These are phyloP conservation scores for Aleiodes testaceus DNA, from an alignment of 2,888 invertebrate genomes.

Conservation along the genomic window DNA sequence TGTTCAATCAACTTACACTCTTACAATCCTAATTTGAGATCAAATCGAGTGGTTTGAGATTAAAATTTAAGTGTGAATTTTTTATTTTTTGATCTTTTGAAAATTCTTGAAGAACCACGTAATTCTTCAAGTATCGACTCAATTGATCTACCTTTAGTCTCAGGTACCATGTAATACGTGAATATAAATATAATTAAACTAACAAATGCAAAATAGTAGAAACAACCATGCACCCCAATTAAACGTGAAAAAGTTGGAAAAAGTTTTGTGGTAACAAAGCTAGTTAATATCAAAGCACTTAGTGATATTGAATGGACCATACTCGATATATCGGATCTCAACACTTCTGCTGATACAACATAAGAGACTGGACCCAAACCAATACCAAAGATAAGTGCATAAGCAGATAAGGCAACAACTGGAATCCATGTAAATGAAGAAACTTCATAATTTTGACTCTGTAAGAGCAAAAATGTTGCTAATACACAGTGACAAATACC, in stretches of 20 bases:
- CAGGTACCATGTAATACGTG: constrained; percentile 60
- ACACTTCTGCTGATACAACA: constrained; percentile 75
- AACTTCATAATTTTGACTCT: constrained; percentile 55
- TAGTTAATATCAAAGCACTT: constrained; percentile 59
- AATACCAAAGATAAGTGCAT: constrained; percentile 74
- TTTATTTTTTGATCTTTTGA: neutral
- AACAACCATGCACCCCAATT: constrained; percentile 66
- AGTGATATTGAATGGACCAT: constrained; percentile 58
- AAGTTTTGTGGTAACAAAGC: constrained; percentile 62
- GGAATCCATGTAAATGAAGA: constrained; percentile 74
- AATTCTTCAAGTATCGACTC: constrained; percentile 65
- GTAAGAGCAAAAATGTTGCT: constrained; percentile 57
- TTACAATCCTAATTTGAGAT: no score
- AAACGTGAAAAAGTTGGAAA: constrained; percentile 56
- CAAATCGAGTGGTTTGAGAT: no score
- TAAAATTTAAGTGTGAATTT: neutral
- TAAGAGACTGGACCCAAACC: constrained; percentile 76
- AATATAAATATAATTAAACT: constrained; percentile 61
- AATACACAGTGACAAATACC: constrained; percentile 63
- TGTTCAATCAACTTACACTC: neutral
- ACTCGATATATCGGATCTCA: constrained; percentile 64
- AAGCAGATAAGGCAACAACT: constrained; percentile 73
- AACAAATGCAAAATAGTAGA: constrained; percentile 60
- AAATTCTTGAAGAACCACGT: constrained; percentile 51
- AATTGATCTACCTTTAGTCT: constrained; percentile 65